Evolutionary conservation across 2,797 vertebrate species (phyloP), one percentile per base, ranked within the genome.

Genomic region (Lepus oiostolus): DNA sequence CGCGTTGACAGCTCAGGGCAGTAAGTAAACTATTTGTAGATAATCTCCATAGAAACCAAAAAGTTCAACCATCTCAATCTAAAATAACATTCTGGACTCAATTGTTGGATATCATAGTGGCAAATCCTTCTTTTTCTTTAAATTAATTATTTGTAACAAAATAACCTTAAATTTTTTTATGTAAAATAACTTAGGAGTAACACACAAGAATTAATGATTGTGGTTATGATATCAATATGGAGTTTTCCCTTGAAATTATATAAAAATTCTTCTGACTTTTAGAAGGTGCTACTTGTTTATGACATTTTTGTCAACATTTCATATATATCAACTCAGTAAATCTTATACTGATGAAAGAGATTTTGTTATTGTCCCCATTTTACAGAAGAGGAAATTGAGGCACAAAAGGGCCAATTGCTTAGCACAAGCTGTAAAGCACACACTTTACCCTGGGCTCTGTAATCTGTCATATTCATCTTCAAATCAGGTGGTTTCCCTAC

Each of bases 31-130:
- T 97, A 97, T 98, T 98, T 97, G 98, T 96, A 99, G 99, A 99
- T 99, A 99, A 99, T 99, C 98, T 97, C 99, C 98, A 99, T 99
- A 98, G 99, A 98, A 98, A 99, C 99, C 97, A 98, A 99, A 99
- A 99, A 98, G 98, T 98, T 98, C 98, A 99, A 98, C 98, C 95
- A 98, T 98, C 98, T 98, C 98, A 97, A 98, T 98, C 96, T 96
- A 98, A 98, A 98, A 98, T 95, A 98, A 96, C 96, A 98, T 97
- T 98, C 97, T 98, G 97, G 94, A 97, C 93, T 95, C 91, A 96
- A 65, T 96, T 96, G 88, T 97, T 97, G 98, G 96, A 95, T 97
- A 95, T 96, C 93, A 97, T 94, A 97, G 95, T 87, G 95, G 87
- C 58, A 97, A 98, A 97, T 96, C 95, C 98, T 99, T 96, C 98